Base-by-base conservation (phyloP, 2,888 invertebrate genomes). In the Tinea semifulvella region DNA sequence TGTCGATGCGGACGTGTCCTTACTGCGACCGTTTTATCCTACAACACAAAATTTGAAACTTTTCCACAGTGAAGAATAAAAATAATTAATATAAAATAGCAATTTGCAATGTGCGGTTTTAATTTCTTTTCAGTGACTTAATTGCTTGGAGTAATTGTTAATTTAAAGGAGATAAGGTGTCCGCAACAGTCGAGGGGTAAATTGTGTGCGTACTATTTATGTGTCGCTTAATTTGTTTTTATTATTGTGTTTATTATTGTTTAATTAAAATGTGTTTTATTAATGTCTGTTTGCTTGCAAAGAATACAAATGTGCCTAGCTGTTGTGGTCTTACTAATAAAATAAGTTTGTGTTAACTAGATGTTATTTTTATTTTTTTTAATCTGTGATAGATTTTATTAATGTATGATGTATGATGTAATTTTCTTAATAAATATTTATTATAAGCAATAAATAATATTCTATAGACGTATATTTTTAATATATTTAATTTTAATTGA, bases 1-100 rank as follows among this genome's bases (percentile, higher is more conserved):
- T 18, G 18, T 18, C n/a, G 36, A 36, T 18, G 36, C 36, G 36
- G 36, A 18, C 36, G 36, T 31, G 31, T 36, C 18, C 36, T n/a
- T 36, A 36, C 8, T 18, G 36, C 16, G 18, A 2, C 36, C 31
- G 31, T 31, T 31, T 13, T 2, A 31, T 14, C 11, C 6, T 22
- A 11, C 7, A 4, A 11, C 31, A 31, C n/a, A n/a, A n/a, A n/a
- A n/a, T n/a, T n/a, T n/a, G n/a, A 13, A 13, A 27, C 13, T 31
- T 31, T 31, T 31, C 13, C 31, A 13, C 14, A 31, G 31, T 31
- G 31, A 31, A 31, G n/a, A n/a, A 31, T 13, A 13, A 13, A 31
- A 31, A 14, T 13, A 31, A 4, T 13, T 13, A 31, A 31, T 14
- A 31, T 31, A 31, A 31, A n/a, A 11, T 2, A 31, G 2, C 7